These are phyloP conservation scores for Eurypyga helias DNA, from an alignment of 2,113 vertebrate species.

Conservation along the genomic window DNA sequence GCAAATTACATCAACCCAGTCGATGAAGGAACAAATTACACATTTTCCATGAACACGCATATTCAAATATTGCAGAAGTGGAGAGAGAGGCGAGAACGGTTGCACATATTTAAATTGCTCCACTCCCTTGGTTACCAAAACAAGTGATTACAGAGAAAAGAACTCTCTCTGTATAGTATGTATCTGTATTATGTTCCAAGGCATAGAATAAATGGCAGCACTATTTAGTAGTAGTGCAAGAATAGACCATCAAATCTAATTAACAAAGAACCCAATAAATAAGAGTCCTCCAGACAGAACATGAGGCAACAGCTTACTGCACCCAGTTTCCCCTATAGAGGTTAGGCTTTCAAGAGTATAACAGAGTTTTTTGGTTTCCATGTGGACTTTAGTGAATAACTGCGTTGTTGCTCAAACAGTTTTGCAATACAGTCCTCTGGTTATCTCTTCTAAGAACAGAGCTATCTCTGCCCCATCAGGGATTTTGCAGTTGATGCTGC, in stretches of 20 bases:
- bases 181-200: neutral
- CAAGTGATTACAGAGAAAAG: slow-evolving; percentile 20
- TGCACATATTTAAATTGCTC: slow-evolving; percentile 38
- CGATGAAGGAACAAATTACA: neutral
- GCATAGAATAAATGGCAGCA: neutral
- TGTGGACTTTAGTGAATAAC: neutral
- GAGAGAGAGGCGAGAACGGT: neutral
- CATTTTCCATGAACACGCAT: slow-evolving; percentile 40
- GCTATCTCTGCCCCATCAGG: neutral
- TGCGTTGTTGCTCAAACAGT: neutral
- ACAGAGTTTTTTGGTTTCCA: neutral
- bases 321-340: neutral
- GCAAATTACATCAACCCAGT: slow-evolving; percentile 67
- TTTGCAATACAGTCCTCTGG: neutral
- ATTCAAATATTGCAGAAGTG: slow-evolving; percentile 67
- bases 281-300: neutral
- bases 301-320: neutral
- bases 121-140: slow-evolving; percentile 50
- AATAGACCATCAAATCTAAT: neutral
- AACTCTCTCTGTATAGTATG: neutral
- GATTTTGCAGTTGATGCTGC: neutral
- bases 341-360: neutral
- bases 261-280: neutral
- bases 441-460: neutral
- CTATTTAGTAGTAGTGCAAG: slow-evolving; percentile 20